Percentiles rank a stretch among this genome's conserved stretches.
Evolutionary conservation across 2,797 vertebrate genomes (phyloP).

Genomic region (Sarcoramphus papa): DNA sequence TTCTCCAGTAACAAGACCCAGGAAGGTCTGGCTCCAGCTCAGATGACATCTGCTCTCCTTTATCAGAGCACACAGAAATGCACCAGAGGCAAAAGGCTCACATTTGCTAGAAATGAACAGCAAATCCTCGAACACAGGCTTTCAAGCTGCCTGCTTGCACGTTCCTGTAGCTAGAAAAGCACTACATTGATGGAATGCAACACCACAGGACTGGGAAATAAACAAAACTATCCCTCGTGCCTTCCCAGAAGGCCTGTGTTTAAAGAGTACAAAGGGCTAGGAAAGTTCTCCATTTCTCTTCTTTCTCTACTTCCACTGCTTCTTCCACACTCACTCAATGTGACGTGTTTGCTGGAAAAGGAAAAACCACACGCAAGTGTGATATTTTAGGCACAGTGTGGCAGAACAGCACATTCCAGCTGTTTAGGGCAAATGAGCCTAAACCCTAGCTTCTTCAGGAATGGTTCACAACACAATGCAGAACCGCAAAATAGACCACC

Average conservation of each 20-base stretch:
- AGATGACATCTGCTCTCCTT: constrained; percentile 45
- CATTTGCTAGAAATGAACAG: constrained; percentile 1
- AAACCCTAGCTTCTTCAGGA: neutral
- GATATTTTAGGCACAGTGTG: accelerated
- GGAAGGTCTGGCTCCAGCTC: constrained; percentile 28
- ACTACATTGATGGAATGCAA: neutral
- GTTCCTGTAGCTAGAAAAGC: neutral
- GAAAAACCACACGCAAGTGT: neutral
- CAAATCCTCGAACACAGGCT: neutral
- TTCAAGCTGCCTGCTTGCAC: neutral
- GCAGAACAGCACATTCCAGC: neutral
- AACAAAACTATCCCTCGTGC: neutral
- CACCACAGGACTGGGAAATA: neutral
- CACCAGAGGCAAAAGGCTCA: constrained; percentile 4
- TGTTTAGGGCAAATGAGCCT: neutral
- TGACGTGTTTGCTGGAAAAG: neutral
- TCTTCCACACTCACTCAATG: neutral
- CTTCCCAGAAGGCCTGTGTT: neutral
- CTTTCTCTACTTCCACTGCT: neutral
- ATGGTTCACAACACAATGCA: accelerated
- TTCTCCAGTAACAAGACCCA: constrained; percentile 44
- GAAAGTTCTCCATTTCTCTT: neutral
- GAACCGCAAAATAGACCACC: neutral
- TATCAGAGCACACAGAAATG: neutral
- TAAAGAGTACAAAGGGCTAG: neutral